Base-by-base conservation (phyloP, 2,113 vertebrate species). In the Pangasianodon gigas region DNA sequence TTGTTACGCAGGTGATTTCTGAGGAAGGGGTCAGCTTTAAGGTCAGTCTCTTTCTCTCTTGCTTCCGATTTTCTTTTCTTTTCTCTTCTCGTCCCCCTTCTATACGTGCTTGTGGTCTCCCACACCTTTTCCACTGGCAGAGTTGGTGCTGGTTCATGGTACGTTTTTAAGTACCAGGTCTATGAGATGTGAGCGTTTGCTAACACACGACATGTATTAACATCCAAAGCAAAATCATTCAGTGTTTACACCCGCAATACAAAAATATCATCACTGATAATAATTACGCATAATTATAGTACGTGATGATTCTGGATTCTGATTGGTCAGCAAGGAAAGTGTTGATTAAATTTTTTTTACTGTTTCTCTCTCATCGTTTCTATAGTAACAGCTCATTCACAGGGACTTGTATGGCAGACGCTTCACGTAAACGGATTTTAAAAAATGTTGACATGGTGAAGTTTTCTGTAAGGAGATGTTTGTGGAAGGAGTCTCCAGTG, bases 21-120 rank as follows among this genome's bases (percentile, higher is more conserved):
- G 95, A 97, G 95, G 96, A 97, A 96, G 96, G 94, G 94, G 95
- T 97, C 96, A 96, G 96, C 96, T 96, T 97, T 96, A 97, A 97
- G 96, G 96, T 97, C 95, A 97, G 96, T 97, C 90, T 95, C 92
- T 91, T 88, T 51, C 41, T n/a, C 26, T 21, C 41, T 7, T 74
- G 51, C 32, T 41, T 83, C 44, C 48, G 44, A 41, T 24, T 81
- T 19, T 69, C 52, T 65, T 88, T 83, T 60, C 62, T 65, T 88
- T 83, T 60, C 67, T 44, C 48, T 87, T 37, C 77, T 80, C 90
- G 80, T 86, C 80, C 29, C 54, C 26, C 79, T 88, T 29, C 44
- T 46, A 8, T 88, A 10, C 37, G 52, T 88, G 87, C 87, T 74
- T 19, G 56, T 62, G 56, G 54, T 84, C 32, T 84, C 54, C 82